Evolutionary conservation across 2,888 invertebrate species (phyloP), one percentile per base, ranked within the genome.

Genomic region (Seira musarum): DNA sequence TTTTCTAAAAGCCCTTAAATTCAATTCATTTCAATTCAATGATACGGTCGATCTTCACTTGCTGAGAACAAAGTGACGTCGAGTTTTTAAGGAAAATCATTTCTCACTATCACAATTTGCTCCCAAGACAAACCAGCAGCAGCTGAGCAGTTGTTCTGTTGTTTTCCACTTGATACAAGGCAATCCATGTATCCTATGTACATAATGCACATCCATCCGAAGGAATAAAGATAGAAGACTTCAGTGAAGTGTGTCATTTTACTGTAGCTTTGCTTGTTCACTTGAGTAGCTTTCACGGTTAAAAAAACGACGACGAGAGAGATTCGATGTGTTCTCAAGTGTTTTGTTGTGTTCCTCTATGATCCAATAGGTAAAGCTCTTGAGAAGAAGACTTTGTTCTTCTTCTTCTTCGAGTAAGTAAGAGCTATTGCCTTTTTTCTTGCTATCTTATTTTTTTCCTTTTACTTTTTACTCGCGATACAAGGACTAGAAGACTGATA

Each of bases 221-320:
- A n/a, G n/a, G n/a, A n/a, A n/a, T n/a, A n/a, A 13, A 40, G 6
- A 40, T 40, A 40, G 40, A 40, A 40, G 40, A 13, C 40, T 40
- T 40, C 65, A 65, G 65, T 65, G 24, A 65, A 65, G 30, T 65
- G 65, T 65, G 65, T 25, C 21, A 10, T 15, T 21, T 65, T 40
- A 40, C 40, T 8, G 40, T 40, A 40, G 40, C 40, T 65, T 65
- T n/a, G n/a, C 65, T 65, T 65, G 65, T 24, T 65, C 65, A 25
- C 24, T 30, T 65, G 65, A 30, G 65, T 65, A 8, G 25, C 65
- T 65, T 65, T 21, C 19, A 65, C n/a, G 65, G 17, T 63, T 19
- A 10, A 8, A 22, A n/a, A 65, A 65, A 65, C 1, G 35, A 30
- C 5, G 35, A 3, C 5, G 65, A 65, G 40, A 30, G 30, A 65